These are phyloP conservation scores for Brachystomella parvula DNA, from an alignment of 1,140 invertebrate species.

Conservation along the genomic window DNA sequence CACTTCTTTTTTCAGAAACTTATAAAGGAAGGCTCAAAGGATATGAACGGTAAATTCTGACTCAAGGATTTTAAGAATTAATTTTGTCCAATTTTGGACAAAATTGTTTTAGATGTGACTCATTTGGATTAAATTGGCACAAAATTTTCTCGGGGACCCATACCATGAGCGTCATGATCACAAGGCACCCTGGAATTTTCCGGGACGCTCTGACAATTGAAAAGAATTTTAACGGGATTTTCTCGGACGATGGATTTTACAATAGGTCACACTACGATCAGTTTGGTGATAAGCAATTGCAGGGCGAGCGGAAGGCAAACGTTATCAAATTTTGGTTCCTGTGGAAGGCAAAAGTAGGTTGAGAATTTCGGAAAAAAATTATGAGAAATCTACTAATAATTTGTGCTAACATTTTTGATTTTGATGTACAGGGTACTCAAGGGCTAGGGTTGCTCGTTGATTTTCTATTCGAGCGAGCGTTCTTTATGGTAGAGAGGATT, in stretches of 20 bases:
- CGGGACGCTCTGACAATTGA: neutral
- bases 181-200: neutral
- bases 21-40: constrained; percentile 68
- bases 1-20: constrained; percentile 71
- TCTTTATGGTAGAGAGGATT: neutral
- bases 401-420: neutral
- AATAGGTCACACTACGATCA: neutral
- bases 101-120: neutral
- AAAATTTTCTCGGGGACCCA: constrained; percentile 62
- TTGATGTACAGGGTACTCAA: constrained; percentile 50
- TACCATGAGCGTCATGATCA: constrained; percentile 23
- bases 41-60: constrained; percentile 46
- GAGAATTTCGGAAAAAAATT: too few relatives aligned
- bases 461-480: neutral
- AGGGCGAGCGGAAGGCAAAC: constrained; percentile 83
- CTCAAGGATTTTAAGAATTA: neutral
- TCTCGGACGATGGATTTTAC: neutral
- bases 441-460: constrained; percentile 53
- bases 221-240: neutral
- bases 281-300: constrained; percentile 82
- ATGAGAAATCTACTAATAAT: neutral
- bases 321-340: constrained; percentile 94
- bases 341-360: constrained; percentile 89
- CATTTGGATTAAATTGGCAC: neutral
- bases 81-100: neutral